phyloP scores from a whole-genome alignment of 92 coral and sea anemone species.

The Epizoanthus fatuus region DNA sequence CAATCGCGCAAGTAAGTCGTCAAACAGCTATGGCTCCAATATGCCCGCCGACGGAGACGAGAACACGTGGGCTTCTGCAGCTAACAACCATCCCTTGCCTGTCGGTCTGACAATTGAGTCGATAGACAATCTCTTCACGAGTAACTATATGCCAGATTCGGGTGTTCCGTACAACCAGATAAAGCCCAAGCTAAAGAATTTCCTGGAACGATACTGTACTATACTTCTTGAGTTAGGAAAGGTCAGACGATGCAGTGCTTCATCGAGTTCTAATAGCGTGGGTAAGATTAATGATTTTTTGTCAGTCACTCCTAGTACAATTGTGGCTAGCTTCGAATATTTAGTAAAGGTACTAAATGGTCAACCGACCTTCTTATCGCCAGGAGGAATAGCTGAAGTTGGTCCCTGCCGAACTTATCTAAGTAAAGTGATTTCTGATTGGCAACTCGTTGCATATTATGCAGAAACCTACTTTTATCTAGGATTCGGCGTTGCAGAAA shows the following conservation, averaged over 20 bases:
- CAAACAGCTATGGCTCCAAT: neutral
- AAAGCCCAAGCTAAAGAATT: conserved; percentile 10
- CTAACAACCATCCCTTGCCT: conserved; percentile 40
- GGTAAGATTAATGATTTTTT: too few relatives aligned
- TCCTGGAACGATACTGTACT: conserved; percentile 39
- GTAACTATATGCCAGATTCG: conserved; percentile 10
- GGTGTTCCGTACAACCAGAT: conserved; percentile 23
- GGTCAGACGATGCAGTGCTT: conserved; percentile 33
- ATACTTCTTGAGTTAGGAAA: conserved; percentile 20
- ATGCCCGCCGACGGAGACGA: neutral
- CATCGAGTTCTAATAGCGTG: neutral
- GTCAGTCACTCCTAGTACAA: too few relatives aligned
- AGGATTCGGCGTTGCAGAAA: too few relatives aligned
- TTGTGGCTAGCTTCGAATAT: too few relatives aligned
- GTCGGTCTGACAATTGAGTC: conserved; percentile 23
- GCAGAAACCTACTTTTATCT: too few relatives aligned
- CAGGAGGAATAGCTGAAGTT: too few relatives aligned
- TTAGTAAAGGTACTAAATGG: too few relatives aligned
- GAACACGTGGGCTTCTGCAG: neutral
- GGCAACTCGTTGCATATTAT: too few relatives aligned
- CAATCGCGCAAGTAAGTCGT: neutral
- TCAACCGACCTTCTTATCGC: too few relatives aligned
- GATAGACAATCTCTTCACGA: conserved; percentile 40
- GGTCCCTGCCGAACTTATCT: too few relatives aligned
- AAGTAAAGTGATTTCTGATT: too few relatives aligned